Conservation (phyloP, 2,113 vertebrate genomes). For the Pao palembangensis region DNA sequence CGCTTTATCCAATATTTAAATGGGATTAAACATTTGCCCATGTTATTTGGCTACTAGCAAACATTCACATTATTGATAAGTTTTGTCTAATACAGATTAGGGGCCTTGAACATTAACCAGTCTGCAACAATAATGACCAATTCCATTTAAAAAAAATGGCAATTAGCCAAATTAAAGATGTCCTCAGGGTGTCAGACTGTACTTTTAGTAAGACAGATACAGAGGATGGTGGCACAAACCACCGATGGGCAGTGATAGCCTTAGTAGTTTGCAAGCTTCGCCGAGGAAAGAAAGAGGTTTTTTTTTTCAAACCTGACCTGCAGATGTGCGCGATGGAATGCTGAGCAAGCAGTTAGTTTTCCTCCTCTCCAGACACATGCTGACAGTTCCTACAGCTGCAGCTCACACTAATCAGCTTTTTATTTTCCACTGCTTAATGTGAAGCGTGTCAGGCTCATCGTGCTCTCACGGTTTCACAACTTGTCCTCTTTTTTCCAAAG, state of each 20-base stretch:
- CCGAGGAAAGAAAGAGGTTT: conserved; percentile 14
- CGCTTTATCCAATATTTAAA: conserved; percentile 49
- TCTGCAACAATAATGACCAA: too few species aligned
- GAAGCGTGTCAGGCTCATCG: conserved; percentile 11
- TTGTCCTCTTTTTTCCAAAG: too few species aligned
- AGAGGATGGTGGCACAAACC: conserved; percentile 5
- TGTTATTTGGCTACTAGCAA: conserved; percentile 17
- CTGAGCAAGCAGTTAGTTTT: conserved; percentile 21
- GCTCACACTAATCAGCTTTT: conserved; percentile 7
- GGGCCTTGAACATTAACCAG: too few species aligned
- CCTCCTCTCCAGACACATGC: conserved; percentile 7
- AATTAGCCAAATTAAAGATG: conserved; percentile 30
- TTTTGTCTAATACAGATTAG: too few species aligned
- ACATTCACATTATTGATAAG: neutral
- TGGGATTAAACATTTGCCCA: conserved; percentile 42
- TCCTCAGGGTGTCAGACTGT: conserved; percentile 10
- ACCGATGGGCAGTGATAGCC: neutral
- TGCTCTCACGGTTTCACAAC: neutral
- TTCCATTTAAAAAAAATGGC: too few species aligned
- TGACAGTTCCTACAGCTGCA: conserved; percentile 15
- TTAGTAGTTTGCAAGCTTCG: neutral
- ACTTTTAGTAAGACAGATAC: conserved; percentile 7
- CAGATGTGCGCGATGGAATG: neutral
- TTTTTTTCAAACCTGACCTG: neutral
- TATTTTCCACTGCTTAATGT: conserved; percentile 3